Evolutionary conservation across 2,797 vertebrate species (phyloP), one percentile per base, ranked within the genome.

Genomic region (Coreius guichenoti): DNA sequence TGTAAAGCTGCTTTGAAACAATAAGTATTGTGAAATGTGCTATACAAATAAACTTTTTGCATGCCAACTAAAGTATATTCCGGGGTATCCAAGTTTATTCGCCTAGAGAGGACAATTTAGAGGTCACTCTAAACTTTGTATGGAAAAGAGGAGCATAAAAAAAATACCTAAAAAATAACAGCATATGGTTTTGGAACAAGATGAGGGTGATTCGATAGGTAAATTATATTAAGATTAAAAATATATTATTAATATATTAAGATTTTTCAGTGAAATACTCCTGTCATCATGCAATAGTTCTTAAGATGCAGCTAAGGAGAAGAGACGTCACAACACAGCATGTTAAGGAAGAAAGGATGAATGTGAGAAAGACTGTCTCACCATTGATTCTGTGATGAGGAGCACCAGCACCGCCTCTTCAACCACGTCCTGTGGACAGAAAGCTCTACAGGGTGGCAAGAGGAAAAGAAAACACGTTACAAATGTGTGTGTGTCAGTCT

Each of bases 381-480:
- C 98, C 98, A 99, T 99, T 81, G 98, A 98, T 91, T 99, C 98
- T 31, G 97, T 97, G 95, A 99, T 96, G 90, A 99, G 95, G 63
- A 99, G 96, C 87, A 99, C 95, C 87, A 99, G 93, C 63, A 99
- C 96, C 69, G 98, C 97, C 91, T 99, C 98, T 94, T 99, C 98
- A 65, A 99, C 96, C 90, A 98, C 98, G 95, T 99, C 98, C 91
- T 97, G 97, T 4, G 98, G 98, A 94, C 97, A 98, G 94, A 98
- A 99, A 81, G 95, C 95, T 92, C 98, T 99, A 95, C 90, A 93
- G 93, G 77, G 83, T 89, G 83, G 86, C 89, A 93, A 92, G 89
- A 90, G 86, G 72, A 87, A 56, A 77, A 90, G 79, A 87, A 87
- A 87, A 84, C 80, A 76, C 16, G 49, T 85, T 78, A 87, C 84